Evolutionary conservation across 2,797 vertebrate genomes (phyloP), one percentile per base, ranked within the genome.

Genomic region (Spinibarbus caldwelli): DNA sequence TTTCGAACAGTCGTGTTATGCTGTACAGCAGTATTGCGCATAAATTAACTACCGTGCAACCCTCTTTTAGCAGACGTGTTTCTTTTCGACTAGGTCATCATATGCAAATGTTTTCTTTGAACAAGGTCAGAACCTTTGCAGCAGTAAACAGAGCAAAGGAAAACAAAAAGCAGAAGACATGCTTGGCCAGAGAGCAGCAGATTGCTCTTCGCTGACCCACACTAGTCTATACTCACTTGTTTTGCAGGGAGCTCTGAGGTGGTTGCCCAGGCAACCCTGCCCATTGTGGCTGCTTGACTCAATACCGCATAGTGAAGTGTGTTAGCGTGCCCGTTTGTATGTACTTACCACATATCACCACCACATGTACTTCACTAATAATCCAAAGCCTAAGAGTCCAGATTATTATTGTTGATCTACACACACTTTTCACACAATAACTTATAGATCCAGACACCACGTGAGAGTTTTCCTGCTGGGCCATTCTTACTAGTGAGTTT

Each of bases 191-290:
- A 81, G 70, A 75, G 34, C 57, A 81, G 36, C 41, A 67, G 68
- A 67, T 73, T 80, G 70, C 45, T 75, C 47, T 66, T 72, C 6
- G 3, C 29, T 82, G 82, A 85, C 78, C 82, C 66, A 76, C 71
- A 59, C 59, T 81, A 77, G 41, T 68, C 31, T 81, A 49, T 62
- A 80, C 41, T 45, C 52, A 57, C 23, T 62, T 87, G 85, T 79
- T 86, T 85, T 83, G 67, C 73, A 64, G 31, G 12, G 73, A 83
- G 78, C 78, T 81, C 67, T 71, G 84, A 81, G 68, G 26, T 76
- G 67, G 86, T 90, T 90, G 78, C 86, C 87, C 78, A 59, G 86
- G 87, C 87, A 88, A 90, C 89, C 79, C 67, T 70, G 76, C 11
- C 68, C 68, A 82, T 75, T 67, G 49, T 7, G 87, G 78, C 45